A percentile compares a stretch with the other conserved stretches of the same genome.
These are phyloP conservation scores for Pseudopipra pipra DNA, from an alignment of 2,113 vertebrate genomes.

Conservation along the genomic window DNA sequence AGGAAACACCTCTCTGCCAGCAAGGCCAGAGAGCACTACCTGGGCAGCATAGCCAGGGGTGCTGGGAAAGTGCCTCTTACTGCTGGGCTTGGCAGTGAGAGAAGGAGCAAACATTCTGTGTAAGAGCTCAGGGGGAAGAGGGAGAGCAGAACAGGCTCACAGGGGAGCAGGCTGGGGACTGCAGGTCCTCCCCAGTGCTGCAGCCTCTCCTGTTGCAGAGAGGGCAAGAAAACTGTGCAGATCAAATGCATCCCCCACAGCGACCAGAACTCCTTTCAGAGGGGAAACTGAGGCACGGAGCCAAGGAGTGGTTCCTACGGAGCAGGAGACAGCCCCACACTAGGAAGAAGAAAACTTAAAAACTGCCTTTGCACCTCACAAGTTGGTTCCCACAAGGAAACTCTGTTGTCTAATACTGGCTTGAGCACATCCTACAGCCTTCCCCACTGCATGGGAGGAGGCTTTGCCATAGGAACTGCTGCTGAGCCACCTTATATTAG, in stretches of 20 bases:
- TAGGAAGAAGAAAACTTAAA: neutral
- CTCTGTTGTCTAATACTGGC: neutral
- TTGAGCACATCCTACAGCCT: neutral
- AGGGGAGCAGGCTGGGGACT: neutral
- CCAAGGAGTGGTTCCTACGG: neutral
- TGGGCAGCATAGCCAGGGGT: neutral
- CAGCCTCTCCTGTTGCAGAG: neutral
- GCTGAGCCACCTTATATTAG: neutral
- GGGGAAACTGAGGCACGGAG: neutral
- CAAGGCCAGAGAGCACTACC: neutral
- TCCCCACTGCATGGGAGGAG: neutral
- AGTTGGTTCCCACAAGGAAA: neutral
- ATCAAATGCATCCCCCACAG: neutral
- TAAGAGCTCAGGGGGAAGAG: neutral
- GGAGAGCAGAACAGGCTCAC: neutral
- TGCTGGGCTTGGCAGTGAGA: neutral
- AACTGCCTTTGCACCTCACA: neutral
- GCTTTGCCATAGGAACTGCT: slow-evolving; percentile 29
- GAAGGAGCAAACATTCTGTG: fast-evolving
- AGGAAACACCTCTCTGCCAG: neutral
- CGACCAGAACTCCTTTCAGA: neutral
- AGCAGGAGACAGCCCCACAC: fast-evolving
- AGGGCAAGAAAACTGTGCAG: fast-evolving
- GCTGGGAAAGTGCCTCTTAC: neutral
- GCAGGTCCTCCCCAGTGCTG: neutral